Base-by-base conservation (phyloP, 2,888 invertebrate genomes). In the Noctua fimbriata region DNA sequence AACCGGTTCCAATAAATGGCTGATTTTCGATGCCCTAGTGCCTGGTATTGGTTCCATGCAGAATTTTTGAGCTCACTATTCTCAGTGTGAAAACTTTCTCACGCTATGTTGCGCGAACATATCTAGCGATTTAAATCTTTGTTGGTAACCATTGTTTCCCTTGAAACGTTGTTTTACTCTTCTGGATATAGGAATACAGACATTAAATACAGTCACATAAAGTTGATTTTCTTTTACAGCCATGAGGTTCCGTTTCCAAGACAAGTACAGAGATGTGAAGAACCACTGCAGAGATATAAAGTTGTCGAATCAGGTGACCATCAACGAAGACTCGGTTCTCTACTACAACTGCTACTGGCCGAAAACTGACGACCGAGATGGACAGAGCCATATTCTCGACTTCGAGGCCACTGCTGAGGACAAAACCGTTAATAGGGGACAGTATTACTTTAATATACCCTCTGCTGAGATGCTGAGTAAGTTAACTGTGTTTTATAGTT, bases 321-420 rank as follows among this genome's bases (percentile, higher is more conserved):
- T 96, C 9, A 94, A 95, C 60, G 96, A 96, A 60, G 93, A 94
- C 14, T 96, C 96, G 0, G 94, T 96, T 2, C 86, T 97, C 21
- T 97, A 96, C 86, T 96, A 97, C 76, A 96, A 97, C 78, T 97
- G 97, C 79, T 96, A 95, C 81, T 96, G 96, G 96, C 93, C 95
- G 0, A 87, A 90, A 28, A 93, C 93, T 0, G 94, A 95, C 32
- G 93, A 93, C 10, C 92, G 90, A 24, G 93, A 93, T 21, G 95
- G 94, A 0, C 95, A 93, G 76, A 95, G 95, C 58, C 95, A 95
- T 44, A 93, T 94, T 7, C 88, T 96, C 7, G 96, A 97, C 89
- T 96, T 96, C 82, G 96, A 96, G 78, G 96, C 96, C 0, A 87
- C 88, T 0, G 92, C 94, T 0, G 94, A 94, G 52, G 95, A 95